Percentiles rank a stretch among this genome's conserved stretches.
These are phyloP conservation scores for Sternarchorhynchus goeldii DNA, from an alignment of 2,797 vertebrate genomes.

Conservation along the genomic window DNA sequence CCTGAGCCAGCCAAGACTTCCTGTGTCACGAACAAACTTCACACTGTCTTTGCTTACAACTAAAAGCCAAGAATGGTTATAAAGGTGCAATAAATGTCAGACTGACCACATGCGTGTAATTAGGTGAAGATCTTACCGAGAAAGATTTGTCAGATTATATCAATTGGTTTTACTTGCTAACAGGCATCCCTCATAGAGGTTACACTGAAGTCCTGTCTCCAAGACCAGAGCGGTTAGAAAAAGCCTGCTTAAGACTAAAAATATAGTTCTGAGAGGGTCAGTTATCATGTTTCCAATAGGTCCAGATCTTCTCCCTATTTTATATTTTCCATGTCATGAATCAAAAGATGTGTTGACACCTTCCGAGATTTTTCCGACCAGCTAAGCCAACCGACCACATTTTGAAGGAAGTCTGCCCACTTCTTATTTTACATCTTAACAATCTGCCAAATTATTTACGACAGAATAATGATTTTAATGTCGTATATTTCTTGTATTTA, in stretches of 20 bases:
- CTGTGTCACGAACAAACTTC: constrained; percentile 73
- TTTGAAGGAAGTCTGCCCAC: constrained; percentile 3
- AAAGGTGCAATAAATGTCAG: constrained; percentile 42
- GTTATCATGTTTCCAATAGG: constrained; percentile 33
- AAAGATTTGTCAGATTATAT: constrained; percentile 36
- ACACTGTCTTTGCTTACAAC: constrained; percentile 77
- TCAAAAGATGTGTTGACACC: constrained; percentile 35
- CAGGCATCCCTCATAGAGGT: not conserved
- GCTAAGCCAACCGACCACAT: constrained; percentile 1
- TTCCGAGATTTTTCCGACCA: constrained; percentile 8
- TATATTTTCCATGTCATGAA: constrained; percentile 26
- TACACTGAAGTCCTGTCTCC: constrained; percentile 25
- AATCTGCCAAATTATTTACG: not conserved
- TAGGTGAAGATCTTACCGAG: constrained; percentile 17
- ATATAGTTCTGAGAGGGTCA: constrained; percentile 4
- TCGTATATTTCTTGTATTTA: not conserved
- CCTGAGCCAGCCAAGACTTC: constrained; percentile 69
- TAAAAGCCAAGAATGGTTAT: constrained; percentile 62
- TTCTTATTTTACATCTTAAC: not conserved
- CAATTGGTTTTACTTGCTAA: constrained; percentile 30
- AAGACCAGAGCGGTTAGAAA: constrained; percentile 7
- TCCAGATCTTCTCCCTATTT: constrained; percentile 21
- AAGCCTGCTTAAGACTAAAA: constrained; percentile 34
- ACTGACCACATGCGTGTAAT: constrained; percentile 22
- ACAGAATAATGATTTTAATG: not conserved